phyloP scores from a whole-genome alignment of 2,888 invertebrate species.

The Mythimna impura region DNA sequence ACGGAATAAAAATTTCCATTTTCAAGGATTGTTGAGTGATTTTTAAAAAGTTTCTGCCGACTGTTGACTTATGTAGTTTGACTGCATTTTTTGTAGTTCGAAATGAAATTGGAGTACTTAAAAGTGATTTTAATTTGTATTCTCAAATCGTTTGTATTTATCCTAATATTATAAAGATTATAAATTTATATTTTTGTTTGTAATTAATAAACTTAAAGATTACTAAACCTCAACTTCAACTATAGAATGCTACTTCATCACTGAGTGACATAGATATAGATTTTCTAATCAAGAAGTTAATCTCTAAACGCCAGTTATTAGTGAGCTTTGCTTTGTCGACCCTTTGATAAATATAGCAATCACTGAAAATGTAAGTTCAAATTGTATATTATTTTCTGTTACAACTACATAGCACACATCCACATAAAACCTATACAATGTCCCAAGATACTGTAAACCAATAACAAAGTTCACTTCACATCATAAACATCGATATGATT shows the following conservation, averaged over 20 bases:
- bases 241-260: no score
- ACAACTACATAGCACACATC: background rate
- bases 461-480: slow-evolving; percentile 52
- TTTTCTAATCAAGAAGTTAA: no score
- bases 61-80: slow-evolving; percentile 16
- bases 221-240: no score
- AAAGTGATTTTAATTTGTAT: background rate
- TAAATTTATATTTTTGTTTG: no score
- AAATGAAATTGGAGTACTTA: slow-evolving; percentile 11
- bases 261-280: no score
- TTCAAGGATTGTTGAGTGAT: slow-evolving; percentile 39
- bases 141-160: background rate
- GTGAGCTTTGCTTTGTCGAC: background rate
- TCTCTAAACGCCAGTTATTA: background rate
- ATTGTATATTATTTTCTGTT: background rate
- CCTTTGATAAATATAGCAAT: background rate
- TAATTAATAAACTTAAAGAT: no score
- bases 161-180: background rate
- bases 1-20: slow-evolving; percentile 33
- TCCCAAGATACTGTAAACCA: slow-evolving; percentile 25
- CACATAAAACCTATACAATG: background rate
- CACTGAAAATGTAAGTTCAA: background rate
- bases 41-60: slow-evolving; percentile 18
- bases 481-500: slow-evolving; percentile 49
- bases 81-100: slow-evolving; percentile 7